Conservation (phyloP, 2,888 invertebrate genomes). For the Halictus quadricinctus region DNA sequence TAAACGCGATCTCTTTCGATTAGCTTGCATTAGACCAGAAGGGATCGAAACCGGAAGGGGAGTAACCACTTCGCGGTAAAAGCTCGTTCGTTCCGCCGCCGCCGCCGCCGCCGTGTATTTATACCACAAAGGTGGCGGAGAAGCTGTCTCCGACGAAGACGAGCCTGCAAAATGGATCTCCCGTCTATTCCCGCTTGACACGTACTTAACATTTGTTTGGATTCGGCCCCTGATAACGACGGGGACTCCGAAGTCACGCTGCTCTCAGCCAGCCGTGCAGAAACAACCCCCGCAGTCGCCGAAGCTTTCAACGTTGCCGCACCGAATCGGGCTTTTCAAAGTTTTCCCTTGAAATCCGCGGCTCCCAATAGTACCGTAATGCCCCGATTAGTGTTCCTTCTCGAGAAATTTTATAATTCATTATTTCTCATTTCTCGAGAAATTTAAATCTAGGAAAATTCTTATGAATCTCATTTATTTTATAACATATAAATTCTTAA, state of each 20-base stretch:
- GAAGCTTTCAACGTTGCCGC: not conserved
- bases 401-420: too few species aligned
- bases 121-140: constrained; percentile 26
- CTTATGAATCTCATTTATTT: too few species aligned
- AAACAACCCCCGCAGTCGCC: not conserved
- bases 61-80: constrained; percentile 45
- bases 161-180: constrained; percentile 38
- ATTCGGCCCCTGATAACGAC: constrained; percentile 4
- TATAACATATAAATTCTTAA: too few species aligned
- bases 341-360: not conserved
- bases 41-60: constrained; percentile 47
- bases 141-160: constrained; percentile 18
- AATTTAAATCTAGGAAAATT: too few species aligned
- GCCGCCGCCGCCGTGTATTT: constrained; percentile 49
- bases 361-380: not conserved
- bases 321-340: not conserved
- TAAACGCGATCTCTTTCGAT: constrained; percentile 35
- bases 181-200: constrained; percentile 34
- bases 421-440: too few species aligned
- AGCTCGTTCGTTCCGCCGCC: constrained; percentile 31
- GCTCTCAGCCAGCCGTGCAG: not conserved
- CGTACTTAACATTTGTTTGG: constrained; percentile 25
- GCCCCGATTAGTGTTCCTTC: too few species aligned
- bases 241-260: not conserved
- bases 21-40: constrained; percentile 17